Conservation (phyloP, 2,797 vertebrate species). For the Falco berigora region DNA sequence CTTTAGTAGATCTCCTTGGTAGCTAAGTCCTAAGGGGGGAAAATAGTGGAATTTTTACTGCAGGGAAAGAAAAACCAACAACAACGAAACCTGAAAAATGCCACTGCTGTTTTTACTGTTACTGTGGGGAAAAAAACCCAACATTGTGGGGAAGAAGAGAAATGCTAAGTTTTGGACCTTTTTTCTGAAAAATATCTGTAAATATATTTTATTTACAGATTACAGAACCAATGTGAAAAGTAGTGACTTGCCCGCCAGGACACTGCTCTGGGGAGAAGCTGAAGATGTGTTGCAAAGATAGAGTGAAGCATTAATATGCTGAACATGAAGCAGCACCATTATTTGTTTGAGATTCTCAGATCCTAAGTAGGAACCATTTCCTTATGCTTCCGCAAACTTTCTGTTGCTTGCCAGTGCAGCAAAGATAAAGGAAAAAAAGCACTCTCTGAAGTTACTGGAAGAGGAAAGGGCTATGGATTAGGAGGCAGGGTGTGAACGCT, state of each 20-base stretch:
- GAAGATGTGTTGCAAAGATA: not conserved
- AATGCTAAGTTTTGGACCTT: not conserved
- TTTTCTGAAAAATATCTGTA: not conserved
- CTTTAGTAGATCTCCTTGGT: not conserved
- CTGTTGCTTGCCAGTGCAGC: not conserved
- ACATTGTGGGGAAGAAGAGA: not conserved
- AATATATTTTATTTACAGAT: not conserved
- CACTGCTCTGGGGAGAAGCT: not conserved
- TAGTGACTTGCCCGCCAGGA: not conserved
- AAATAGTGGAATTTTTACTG: not conserved
- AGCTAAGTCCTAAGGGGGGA: not conserved
- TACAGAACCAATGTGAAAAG: not conserved
- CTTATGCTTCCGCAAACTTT: not conserved
- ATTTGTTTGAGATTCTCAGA: not conserved
- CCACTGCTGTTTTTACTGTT: not conserved
- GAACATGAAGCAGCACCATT: not conserved
- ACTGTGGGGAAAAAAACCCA: not conserved
- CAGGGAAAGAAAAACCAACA: fast-evolving
- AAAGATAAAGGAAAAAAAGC: not conserved
- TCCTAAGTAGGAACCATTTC: not conserved
- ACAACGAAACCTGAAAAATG: fast-evolving
- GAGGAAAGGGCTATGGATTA: not conserved
- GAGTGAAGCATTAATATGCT: not conserved
- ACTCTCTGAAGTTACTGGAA: not conserved
- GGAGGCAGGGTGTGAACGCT: not conserved